Evolutionary conservation across 2,888 invertebrate species (phyloP).

Genomic region (Hypolimnas misippus): DNA sequence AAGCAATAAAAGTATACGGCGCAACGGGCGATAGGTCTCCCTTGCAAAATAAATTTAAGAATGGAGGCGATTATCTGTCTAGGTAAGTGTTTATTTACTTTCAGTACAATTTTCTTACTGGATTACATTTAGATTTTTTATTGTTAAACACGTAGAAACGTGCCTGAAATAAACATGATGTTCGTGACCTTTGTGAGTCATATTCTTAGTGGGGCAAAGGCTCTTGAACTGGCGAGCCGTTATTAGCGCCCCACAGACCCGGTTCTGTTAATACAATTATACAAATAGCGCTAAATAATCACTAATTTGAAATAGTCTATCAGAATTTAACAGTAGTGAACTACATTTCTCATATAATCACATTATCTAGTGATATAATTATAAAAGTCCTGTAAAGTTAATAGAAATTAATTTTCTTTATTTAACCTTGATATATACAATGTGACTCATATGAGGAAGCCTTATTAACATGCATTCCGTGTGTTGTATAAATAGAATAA

Average conservation of each 20-base stretch:
- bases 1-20: constrained; percentile 90
- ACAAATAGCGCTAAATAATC: constrained; percentile 57
- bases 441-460: constrained; percentile 26
- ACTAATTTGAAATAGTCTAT: constrained; percentile 50
- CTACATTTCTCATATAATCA: background rate
- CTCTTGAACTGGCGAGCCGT: constrained; percentile 60
- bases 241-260: constrained; percentile 44
- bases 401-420: constrained; percentile 7
- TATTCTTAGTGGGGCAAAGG: constrained; percentile 68
- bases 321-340: constrained; percentile 16
- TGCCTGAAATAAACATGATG: constrained; percentile 46
- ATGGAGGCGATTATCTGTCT: constrained; percentile 71
- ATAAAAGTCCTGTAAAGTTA: background rate
- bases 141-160: constrained; percentile 7
- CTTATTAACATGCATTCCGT: constrained; percentile 29
- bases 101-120: constrained; percentile 13
- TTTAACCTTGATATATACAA: constrained; percentile 31
- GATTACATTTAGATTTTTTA: constrained; percentile 21
- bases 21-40: constrained; percentile 89
- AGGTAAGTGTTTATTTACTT: constrained; percentile 55
- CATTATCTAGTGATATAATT: background rate
- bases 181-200: constrained; percentile 75
- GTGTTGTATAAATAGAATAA: constrained; percentile 26
- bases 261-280: constrained; percentile 42
- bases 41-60: constrained; percentile 79